Conservation (phyloP, 2,113 vertebrate genomes). For the Oncorhynchus kisutch region DNA sequence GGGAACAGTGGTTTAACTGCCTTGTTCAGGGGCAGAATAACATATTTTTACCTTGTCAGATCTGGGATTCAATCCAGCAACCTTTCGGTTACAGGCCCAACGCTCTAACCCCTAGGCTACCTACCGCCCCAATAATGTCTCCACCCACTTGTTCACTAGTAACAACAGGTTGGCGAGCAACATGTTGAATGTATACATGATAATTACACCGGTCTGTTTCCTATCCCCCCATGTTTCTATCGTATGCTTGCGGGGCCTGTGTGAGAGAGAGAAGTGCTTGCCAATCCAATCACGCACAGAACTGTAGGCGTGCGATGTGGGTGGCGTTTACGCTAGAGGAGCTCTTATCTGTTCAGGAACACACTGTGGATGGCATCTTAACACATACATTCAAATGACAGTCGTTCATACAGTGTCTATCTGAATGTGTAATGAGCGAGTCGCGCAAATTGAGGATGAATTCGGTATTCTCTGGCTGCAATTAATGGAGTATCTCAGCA, state of each 20-base stretch:
- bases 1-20: no score
- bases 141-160: no score
- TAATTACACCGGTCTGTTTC: no score
- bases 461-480: background rate
- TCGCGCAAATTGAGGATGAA: background rate
- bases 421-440: background rate
- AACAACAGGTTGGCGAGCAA: background rate
- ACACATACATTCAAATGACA: slow-evolving; percentile 19
- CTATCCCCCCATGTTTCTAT: background rate
- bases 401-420: background rate
- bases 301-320: slow-evolving; percentile 50
- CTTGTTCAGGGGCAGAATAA: no score
- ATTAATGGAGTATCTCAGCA: no score
- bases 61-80: no score
- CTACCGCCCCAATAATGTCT: no score
- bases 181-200: background rate
- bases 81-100: no score
- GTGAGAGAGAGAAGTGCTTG: slow-evolving; percentile 10
- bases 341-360: slow-evolving; percentile 33
- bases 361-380: slow-evolving; percentile 18
- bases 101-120: no score
- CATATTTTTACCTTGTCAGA: no score
- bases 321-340: slow-evolving; percentile 44
- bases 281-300: slow-evolving; percentile 38
- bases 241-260: background rate